Evolutionary conservation across 1,140 invertebrate genomes (phyloP), one percentile per base, ranked within the genome.

Genomic region (Drosophila navojoa): DNA sequence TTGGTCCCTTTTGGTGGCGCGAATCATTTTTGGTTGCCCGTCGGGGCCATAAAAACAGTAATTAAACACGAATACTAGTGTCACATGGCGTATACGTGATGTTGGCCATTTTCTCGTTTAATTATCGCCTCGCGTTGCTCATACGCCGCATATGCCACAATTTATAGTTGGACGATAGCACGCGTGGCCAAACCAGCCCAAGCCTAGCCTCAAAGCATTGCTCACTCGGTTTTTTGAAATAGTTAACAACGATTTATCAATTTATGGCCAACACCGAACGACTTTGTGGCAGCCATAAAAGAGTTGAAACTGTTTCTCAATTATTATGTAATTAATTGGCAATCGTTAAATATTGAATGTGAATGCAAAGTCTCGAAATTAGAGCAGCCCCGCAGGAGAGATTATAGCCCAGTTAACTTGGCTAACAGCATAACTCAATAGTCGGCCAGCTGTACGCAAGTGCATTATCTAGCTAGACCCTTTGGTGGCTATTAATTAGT

Each of bases 31-130:
- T 72, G 50, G 50, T 22, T 63, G 60, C 63, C 59, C 81, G 58
- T 62, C 52, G 67, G 32, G 63, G 47, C 60, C 76, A 89, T 84
- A 71, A 89, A 89, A 89, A 61, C 47, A 52, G 84, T 77, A 89
- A 89, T 89, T 89, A 89, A 89, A 84, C 85, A 89, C 74, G 74
- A 80, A 76, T 84, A 89, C 79, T 84, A 84, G 84, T 89, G 84
- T 89, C 84, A 76, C 84, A 80, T 89, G 68, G 79, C 79, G 79
- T 58, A 79, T 84, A 89, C 84, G 84, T 89, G 84, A 84, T 47
- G 64, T 75, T 40, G 45, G 60, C 47, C 55, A 40, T 42, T 58
- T 80, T 75, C 72, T 13, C 79, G 40, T 67, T 84, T 89, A 79
- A 77, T 76, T 78, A 72, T 61, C 55, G 47, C 11, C 49, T 38